These are phyloP conservation scores for Phasianus colchicus DNA, from an alignment of 2,113 vertebrate genomes.

Conservation along the genomic window DNA sequence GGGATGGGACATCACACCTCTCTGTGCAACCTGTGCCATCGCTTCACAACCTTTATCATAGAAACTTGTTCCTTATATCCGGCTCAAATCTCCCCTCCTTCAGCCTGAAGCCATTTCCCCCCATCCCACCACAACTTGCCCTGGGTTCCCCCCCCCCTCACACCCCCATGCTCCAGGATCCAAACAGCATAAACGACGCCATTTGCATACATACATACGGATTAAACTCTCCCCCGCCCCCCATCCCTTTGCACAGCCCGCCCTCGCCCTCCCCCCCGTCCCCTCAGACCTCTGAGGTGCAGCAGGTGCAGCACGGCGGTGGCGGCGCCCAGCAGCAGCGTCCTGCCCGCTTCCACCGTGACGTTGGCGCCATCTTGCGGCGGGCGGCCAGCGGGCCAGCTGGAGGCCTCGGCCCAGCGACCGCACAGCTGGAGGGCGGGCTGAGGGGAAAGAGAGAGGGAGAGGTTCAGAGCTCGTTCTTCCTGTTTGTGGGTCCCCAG, in stretches of 20 bases:
- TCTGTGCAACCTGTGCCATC: too few species aligned
- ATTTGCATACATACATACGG: background rate
- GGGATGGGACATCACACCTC: too few species aligned
- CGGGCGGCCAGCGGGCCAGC: conserved; percentile 70
- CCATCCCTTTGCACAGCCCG: background rate
- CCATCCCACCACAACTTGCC: too few species aligned
- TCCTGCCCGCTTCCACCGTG: conserved; percentile 74
- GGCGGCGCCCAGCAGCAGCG: conserved; percentile 66
- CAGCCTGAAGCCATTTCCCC: too few species aligned
- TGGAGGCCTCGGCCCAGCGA: conserved; percentile 69
- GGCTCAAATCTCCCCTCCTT: too few species aligned
- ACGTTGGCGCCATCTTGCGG: conserved; percentile 87
- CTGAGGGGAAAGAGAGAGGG: background rate
- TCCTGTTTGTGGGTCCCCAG: background rate
- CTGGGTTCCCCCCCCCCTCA: background rate
- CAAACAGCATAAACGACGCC: background rate
- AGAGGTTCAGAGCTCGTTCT: background rate
- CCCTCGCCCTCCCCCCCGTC: too few species aligned
- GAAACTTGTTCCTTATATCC: too few species aligned
- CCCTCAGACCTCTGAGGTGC: conserved; percentile 76
- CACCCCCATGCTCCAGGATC: background rate
- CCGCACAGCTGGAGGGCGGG: conserved; percentile 58
- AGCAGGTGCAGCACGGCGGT: conserved; percentile 71
- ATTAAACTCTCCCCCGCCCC: background rate
- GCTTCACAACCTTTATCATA: too few species aligned